phyloP scores from a whole-genome alignment of 2,888 invertebrate genomes.

The Leucoma salicis region DNA sequence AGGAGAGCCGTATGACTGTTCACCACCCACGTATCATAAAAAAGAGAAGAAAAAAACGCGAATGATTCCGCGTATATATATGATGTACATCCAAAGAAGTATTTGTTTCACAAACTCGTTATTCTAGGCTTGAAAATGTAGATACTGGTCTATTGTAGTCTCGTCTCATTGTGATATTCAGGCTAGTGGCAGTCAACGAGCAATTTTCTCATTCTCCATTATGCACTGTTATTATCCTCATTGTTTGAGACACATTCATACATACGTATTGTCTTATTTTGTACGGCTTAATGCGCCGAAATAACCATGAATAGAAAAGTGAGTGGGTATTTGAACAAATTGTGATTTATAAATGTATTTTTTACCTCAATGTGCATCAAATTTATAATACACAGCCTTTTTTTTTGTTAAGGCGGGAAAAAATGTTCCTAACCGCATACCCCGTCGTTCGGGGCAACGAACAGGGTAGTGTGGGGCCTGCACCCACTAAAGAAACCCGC shows the following conservation, averaged over 20 bases:
- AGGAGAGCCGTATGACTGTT: too few species aligned
- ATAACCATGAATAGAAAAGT: slow-evolving; percentile 34
- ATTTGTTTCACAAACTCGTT: slow-evolving; percentile 69
- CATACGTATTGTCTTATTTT: slow-evolving; percentile 60
- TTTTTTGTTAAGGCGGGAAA: too few species aligned
- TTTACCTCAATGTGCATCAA: too few species aligned
- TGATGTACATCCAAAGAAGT: slow-evolving; percentile 56
- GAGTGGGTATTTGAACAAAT: slow-evolving; percentile 16
- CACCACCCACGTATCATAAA: too few species aligned
- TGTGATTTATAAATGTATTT: too few species aligned
- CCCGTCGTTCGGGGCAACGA: too few species aligned
- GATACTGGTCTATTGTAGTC: slow-evolving; percentile 68
- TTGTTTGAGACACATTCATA: slow-evolving; percentile 69
- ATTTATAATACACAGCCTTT: too few species aligned
- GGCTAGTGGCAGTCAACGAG: slow-evolving; percentile 65
- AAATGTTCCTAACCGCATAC: too few species aligned
- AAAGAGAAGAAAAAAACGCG: too few species aligned
- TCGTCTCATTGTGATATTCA: slow-evolving; percentile 68
- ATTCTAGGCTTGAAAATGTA: slow-evolving; percentile 61
- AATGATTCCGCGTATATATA: too few species aligned
- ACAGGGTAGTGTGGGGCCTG: too few species aligned
- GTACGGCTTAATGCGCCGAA: slow-evolving; percentile 40
- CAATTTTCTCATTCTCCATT: slow-evolving; percentile 76
- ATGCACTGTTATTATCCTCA: slow-evolving; percentile 70
- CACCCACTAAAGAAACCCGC: too few species aligned